Evolutionary conservation across 1,140 invertebrate genomes (phyloP).

Genomic region (Drosophila gunungcola): DNA sequence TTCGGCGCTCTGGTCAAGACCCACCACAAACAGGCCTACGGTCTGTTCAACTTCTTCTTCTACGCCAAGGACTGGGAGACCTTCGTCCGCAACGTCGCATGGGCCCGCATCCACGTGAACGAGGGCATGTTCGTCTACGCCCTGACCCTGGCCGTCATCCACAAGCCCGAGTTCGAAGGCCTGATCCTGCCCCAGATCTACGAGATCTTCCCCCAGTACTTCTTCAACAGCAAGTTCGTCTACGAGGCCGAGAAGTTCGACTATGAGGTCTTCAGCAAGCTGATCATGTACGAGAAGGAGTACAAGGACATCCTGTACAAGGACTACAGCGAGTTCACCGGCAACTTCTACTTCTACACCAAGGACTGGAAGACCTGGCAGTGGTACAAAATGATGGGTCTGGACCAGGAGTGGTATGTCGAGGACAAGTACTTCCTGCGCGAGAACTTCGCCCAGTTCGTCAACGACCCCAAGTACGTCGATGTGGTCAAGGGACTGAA

Average conservation of each 20-base stretch:
- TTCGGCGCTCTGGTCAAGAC: conserved; percentile 88
- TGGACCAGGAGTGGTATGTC: conserved; percentile 68
- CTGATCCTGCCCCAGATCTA: conserved; percentile 87
- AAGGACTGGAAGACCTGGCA: conserved; percentile 85
- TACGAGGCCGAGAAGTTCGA: conserved; percentile 86
- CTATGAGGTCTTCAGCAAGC: conserved; percentile 73
- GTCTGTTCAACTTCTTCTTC: conserved; percentile 85
- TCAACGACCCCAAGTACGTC: conserved; percentile 50
- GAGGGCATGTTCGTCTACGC: conserved; percentile 84
- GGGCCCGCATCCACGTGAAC: conserved; percentile 87
- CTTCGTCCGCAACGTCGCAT: conserved; percentile 87
- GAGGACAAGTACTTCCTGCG: conserved; percentile 70
- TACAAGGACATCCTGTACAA: conserved; percentile 70
- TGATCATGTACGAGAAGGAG: conserved; percentile 74
- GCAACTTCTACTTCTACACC: conserved; percentile 67
- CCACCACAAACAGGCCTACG: conserved; percentile 87
- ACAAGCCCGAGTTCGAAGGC: conserved; percentile 86
- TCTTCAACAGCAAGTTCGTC: conserved; percentile 87
- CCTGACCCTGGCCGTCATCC: conserved; percentile 86
- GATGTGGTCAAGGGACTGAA: conserved; percentile 51
- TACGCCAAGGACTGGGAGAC: conserved; percentile 87
- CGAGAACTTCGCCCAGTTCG: conserved; percentile 53
- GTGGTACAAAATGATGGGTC: conserved; percentile 82
- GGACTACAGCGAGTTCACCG: conserved; percentile 54
- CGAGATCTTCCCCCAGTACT: conserved; percentile 88